Conservation (phyloP, 2,797 vertebrate species). For the Telmatherina bonti region DNA sequence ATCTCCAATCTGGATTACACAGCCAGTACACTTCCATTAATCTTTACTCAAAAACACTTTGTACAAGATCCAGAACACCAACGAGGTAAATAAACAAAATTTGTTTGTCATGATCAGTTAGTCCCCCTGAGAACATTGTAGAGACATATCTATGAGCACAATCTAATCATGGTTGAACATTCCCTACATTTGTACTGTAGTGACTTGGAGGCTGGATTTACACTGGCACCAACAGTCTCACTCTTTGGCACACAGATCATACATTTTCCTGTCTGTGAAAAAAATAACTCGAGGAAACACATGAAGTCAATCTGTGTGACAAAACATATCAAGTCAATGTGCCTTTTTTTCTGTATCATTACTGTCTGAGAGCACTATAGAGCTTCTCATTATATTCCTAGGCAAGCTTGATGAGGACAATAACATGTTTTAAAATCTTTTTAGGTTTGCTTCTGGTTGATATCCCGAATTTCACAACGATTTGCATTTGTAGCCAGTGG, state of each 20-base stretch:
- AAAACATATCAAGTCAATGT: constrained; percentile 46
- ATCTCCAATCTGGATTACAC: constrained; percentile 50
- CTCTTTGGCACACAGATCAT: constrained; percentile 76
- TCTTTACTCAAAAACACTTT: constrained; percentile 45
- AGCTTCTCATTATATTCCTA: constrained; percentile 19
- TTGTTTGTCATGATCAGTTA: constrained; percentile 55
- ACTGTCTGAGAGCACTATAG: constrained; percentile 9
- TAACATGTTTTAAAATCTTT: constrained; percentile 32
- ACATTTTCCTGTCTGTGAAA: constrained; percentile 49
- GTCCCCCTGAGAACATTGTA: constrained; percentile 77
- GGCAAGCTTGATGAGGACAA: constrained; percentile 17
- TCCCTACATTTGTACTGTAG: constrained; percentile 55
- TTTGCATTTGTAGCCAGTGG: constrained; percentile 16
- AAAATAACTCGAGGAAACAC: constrained; percentile 48
- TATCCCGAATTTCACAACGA: constrained; percentile 12
- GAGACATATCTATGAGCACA: constrained; percentile 51
- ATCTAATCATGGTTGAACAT: constrained; percentile 47
- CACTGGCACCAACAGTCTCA: constrained; percentile 65
- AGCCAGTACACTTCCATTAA: constrained; percentile 24
- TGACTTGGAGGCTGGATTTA: constrained; percentile 63
- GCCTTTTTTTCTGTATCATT: constrained; percentile 7
- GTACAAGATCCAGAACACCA: constrained; percentile 48
- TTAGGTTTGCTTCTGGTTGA: constrained; percentile 45
- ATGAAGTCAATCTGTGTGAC: constrained; percentile 48
- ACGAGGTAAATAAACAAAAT: constrained; percentile 68